Base-by-base conservation (phyloP, 30 jellyfish, hydroid and myxozoan species). In the Turritopsis rubra region DNA sequence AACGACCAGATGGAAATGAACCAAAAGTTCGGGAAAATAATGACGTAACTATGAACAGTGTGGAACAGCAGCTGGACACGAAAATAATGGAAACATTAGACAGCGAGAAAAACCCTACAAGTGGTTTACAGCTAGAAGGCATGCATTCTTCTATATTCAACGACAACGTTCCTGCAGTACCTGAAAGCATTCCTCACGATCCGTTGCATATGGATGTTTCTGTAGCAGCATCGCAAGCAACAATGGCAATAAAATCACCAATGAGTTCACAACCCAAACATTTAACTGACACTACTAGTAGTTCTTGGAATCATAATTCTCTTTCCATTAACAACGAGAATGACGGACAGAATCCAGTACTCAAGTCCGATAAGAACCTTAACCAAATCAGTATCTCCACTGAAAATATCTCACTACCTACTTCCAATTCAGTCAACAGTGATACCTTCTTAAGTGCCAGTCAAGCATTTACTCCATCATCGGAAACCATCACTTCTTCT, bases 261-360 rank as follows among this genome's bases (percentile, higher is more conserved):
- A 5, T 68, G 8, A 28, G 28, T 23, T 23, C 60, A 26, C 83
- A 28, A 22, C 27, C 66, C 0, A 30, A 78, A 53, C 30, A 0
- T 31, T 24, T 21, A 13, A 23, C 88, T 9, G 88, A 82, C 20
- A 41, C 87, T 66, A n/a, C 83, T 23, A 41, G 82, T 54, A 66
- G 72, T 17, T 60, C 81, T n/a, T 82, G 88, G 88, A 82, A 82
- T 52, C 88, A 82, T 41, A 82, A 82, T 28, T 65, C 84, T 9
- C 29, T 82, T 25, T 82, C 88, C 7, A 82, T 82, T 0, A 65
- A 82, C 60, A 71, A 82, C 20, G 88, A 82, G 23, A 65, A 52
- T 25, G 70, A 41, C 18, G 28, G 28, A 16, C 53, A 18, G 25
- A 82, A 71, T 71, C 85, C 41, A 21, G 27, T 82, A 7, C 24